Evolutionary conservation across 2,113 vertebrate genomes (phyloP), one percentile per base, ranked within the genome.

Genomic region (Myotis yumanensis): DNA sequence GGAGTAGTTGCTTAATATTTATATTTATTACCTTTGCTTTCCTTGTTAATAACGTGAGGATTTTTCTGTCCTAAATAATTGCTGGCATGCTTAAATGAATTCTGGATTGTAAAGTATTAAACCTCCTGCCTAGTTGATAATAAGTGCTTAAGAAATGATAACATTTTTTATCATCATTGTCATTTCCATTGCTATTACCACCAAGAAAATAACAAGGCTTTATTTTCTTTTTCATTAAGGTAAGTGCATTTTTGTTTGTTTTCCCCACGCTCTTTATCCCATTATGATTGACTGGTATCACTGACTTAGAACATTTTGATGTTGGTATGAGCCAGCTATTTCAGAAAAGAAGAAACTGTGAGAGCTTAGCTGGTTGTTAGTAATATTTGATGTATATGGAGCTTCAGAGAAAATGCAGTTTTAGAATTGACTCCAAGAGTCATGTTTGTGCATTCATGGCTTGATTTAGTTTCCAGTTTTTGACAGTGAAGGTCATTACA

Each of bases 151-250:
- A 86, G 69, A 71, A 90, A 54, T 82, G 15, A 79, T 43, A 68
- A 85, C 43, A 89, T 90, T 92, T 92, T 96, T 95, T 93, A 80
- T 89, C 37, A 90, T 16, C 25, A 76, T 64, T 85, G 30, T 57
- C 64, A 84, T 73, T 94, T 94, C 66, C 86, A 37, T 82, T 93
- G 51, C 35, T 75, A 59, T 35, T 87, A 59, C 75, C 35, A 87
- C 48, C 66, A 87, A 71, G 46, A 35, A 71, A 96, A 80, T 28
- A 59, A 15, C 46, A 73, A 23, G 22, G 3, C 15, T 93, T 71
- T 76, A 43, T 46, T 37, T 59, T 23, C n/a, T 32, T 66, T 62
- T 91, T 86, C 52, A 77, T 93, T 79, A 77, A 87, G 43, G 35
- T 84, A 93, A 82, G 59, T 83, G 52, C 57, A 75, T 54, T 95